Base-by-base conservation (phyloP, 1,140 invertebrate species). In the Xylocopa sonorina region DNA sequence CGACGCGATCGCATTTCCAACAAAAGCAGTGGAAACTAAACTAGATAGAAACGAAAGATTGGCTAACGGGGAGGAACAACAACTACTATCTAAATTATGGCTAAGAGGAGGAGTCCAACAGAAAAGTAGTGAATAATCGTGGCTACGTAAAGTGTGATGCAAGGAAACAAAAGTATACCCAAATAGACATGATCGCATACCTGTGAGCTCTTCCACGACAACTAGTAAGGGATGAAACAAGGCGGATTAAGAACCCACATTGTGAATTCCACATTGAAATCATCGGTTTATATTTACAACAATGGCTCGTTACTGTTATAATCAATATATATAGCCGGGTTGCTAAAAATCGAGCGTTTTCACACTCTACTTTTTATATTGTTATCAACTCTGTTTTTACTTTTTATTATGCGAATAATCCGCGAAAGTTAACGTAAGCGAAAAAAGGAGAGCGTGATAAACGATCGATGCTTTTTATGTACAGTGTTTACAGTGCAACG, bases 131-230 rank as follows among this genome's bases (percentile, higher is more conserved):
- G 3, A 12, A 1, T 50, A 32, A 34, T n/a, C 0, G 21, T 12
- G 1, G 21, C 64, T 51, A 68, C 66, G 6, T 27, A 18, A 10
- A 67, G 4, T 10, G 12, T 50, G 51, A 0, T 5, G 9, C 27
- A 46, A 60, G 10, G 3, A 38, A 48, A 21, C 55, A 43, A 58
- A 60, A 58, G 43, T 60, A 18, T 34, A 80, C 51, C 41, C 41
- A 81, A 79, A 32, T 73, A 53, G 46, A 41, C 21, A 81, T 78
- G 60, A 66, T 82, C 83, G 82, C 88, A 92, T 93, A 95, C 94
- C 94, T 94, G 93, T 87, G 93, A 94, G 83, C 91, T 94, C 87
- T 91, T 94, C 94, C 94, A 94, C 74, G 94, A 94, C 74, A 94
- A 93, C 93, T 94, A 94, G 91, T 93, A 87, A 82, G 88, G 86